Conservation (phyloP, 92 coral and sea anemone species). For the Actinostola sp. region DNA sequence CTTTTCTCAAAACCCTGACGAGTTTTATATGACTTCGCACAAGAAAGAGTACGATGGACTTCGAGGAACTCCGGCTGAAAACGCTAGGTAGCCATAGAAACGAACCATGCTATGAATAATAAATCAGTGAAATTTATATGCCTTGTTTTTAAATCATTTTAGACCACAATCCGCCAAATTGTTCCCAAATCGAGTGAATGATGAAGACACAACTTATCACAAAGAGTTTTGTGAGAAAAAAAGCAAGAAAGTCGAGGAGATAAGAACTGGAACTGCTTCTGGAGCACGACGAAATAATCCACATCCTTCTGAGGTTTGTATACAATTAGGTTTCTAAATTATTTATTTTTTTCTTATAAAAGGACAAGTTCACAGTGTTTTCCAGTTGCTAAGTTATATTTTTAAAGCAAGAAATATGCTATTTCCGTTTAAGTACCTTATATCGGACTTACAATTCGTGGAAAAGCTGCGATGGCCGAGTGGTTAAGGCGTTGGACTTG, state of each 20-base stretch:
- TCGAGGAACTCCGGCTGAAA: conserved; percentile 71
- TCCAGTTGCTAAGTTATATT: conserved; percentile 6
- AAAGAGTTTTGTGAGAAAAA: conserved; percentile 68
- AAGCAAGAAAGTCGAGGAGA: conserved; percentile 25
- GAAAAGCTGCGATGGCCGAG: conserved; percentile 94
- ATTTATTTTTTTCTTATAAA: neutral
- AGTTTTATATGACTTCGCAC: conserved; percentile 82
- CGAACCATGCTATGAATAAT: conserved; percentile 11
- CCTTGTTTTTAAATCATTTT: conserved; percentile 18
- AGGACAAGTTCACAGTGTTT: neutral
- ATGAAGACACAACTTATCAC: conserved; percentile 64
- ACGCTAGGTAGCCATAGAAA: conserved; percentile 66
- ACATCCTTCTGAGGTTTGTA: conserved; percentile 89
- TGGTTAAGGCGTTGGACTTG: conserved; percentile 99
- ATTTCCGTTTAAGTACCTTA: neutral
- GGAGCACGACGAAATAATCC: conserved; percentile 91
- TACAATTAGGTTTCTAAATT: neutral
- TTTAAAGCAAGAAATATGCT: neutral
- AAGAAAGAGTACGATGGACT: conserved; percentile 75
- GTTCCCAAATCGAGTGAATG: conserved; percentile 73
- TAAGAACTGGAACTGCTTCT: conserved; percentile 76
- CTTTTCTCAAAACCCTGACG: conserved; percentile 69
- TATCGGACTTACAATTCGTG: neutral
- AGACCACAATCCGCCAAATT: conserved; percentile 85
- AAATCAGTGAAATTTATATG: neutral